Percentiles rank a stretch among this genome's conserved stretches.
phyloP scores from a whole-genome alignment of 2,113 vertebrate genomes.

The Pampusana beccarii region DNA sequence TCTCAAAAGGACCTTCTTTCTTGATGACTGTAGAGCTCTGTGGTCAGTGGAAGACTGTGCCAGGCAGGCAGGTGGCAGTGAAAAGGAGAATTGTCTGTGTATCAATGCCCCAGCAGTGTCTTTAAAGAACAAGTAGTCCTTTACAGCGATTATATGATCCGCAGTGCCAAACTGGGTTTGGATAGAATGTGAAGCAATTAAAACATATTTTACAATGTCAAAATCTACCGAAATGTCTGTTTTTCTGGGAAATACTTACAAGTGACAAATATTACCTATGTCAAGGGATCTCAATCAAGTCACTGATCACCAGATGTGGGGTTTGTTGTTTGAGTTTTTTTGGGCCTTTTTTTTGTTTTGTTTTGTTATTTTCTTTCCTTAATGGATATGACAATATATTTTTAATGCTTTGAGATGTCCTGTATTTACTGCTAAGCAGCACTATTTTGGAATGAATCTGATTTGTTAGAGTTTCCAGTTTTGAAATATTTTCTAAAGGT shows the following conservation, averaged over 20 bases:
- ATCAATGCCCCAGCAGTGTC: neutral
- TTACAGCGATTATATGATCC: neutral
- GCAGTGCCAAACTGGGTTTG: neutral
- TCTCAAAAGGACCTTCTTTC: neutral
- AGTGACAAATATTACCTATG: neutral
- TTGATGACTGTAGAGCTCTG: neutral
- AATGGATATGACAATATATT: neutral
- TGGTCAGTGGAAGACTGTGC: neutral
- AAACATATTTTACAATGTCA: neutral
- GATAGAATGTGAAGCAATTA: neutral
- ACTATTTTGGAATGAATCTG: neutral
- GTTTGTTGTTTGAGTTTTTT: too few species aligned
- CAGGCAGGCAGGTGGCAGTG: neutral
- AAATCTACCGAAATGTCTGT: neutral
- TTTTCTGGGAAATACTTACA: neutral
- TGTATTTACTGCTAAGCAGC: neutral
- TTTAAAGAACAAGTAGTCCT: neutral
- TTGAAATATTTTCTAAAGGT: neutral
- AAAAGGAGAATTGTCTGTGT: neutral
- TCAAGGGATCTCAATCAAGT: neutral
- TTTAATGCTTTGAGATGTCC: neutral
- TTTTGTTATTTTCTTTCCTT: neutral
- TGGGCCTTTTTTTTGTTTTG: too few species aligned
- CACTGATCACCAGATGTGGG: neutral
- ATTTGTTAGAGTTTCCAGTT: neutral